A percentile compares a stretch with the other conserved stretches of the same genome.
Conservation (phyloP, 1,140 invertebrate genomes). For the Drosophila triauraria region DNA sequence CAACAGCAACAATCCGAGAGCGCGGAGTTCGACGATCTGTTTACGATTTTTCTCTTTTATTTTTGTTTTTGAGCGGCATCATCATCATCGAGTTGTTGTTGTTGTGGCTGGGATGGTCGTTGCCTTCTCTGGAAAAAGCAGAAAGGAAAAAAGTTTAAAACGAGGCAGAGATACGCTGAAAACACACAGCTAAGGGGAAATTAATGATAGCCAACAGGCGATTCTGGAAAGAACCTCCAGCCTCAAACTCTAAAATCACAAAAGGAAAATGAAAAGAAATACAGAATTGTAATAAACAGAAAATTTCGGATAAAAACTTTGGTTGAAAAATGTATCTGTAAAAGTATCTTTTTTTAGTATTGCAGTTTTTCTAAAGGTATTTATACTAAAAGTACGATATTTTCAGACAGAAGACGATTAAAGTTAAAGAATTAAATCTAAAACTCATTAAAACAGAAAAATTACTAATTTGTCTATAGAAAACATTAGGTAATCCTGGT, state of each 20-base stretch:
- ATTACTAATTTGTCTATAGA: too few species aligned
- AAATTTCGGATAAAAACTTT: not conserved
- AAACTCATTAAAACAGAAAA: too few species aligned
- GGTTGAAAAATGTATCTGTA: too few species aligned
- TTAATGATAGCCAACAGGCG: not conserved
- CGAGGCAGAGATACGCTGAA: not conserved
- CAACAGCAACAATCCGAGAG: constrained; percentile 24
- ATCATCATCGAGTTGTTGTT: constrained; percentile 29
- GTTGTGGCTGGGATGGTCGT: constrained; percentile 47
- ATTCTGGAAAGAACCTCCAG: not conserved
- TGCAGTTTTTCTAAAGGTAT: too few species aligned
- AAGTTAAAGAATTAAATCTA: too few species aligned
- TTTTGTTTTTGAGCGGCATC: constrained; percentile 34
- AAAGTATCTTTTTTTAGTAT: too few species aligned
- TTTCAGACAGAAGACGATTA: too few species aligned
- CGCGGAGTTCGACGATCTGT: constrained; percentile 77
- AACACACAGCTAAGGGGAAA: constrained; percentile 12
- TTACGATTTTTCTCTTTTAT: constrained; percentile 57
- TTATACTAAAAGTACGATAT: too few species aligned
- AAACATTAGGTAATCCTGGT: too few species aligned
- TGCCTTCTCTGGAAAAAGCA: constrained; percentile 49
- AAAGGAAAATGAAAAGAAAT: not conserved
- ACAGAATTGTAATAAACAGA: not conserved
- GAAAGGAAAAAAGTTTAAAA: constrained; percentile 1
- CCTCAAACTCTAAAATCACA: not conserved